A percentile compares a stretch with the other conserved stretches of the same genome.
Conservation (phyloP, 2,797 vertebrate species). For the Oreortyx pictus region DNA sequence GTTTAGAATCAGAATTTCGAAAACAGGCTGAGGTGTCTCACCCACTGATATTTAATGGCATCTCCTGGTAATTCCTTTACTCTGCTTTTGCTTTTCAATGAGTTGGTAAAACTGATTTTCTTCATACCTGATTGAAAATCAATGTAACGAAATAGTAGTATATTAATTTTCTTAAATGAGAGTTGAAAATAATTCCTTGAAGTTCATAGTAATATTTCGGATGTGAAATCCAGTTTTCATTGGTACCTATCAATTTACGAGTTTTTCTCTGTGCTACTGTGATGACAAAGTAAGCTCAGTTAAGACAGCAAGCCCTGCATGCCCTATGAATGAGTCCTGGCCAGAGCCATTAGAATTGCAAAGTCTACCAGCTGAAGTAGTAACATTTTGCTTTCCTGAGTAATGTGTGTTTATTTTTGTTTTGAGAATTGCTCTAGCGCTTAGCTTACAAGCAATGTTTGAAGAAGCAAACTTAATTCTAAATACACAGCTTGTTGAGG, state of each 20-base stretch:
- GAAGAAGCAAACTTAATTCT: too few species aligned
- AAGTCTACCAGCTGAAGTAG: not conserved
- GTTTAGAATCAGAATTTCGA: not conserved
- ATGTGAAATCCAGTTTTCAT: not conserved
- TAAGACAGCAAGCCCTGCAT: not conserved
- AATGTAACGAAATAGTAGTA: not conserved
- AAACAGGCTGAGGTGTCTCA: not conserved
- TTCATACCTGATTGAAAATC: not conserved
- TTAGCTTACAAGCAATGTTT: too few species aligned
- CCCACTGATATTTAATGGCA: not conserved
- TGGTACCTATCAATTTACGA: not conserved
- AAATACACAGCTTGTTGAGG: too few species aligned
- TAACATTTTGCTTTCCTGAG: not conserved
- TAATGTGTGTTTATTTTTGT: too few species aligned
- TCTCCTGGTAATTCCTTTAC: not conserved
- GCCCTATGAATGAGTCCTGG: not conserved
- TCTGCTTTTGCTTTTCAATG: not conserved
- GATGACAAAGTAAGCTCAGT: not conserved
- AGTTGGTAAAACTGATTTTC: not conserved
- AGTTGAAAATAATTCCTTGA: not conserved
- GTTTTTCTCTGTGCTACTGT: not conserved
- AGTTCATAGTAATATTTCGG: not conserved
- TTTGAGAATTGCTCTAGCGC: too few species aligned
- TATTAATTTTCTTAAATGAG: not conserved
- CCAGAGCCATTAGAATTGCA: not conserved